Conservation (phyloP, 2,113 vertebrate species). For the Scalopus aquaticus region DNA sequence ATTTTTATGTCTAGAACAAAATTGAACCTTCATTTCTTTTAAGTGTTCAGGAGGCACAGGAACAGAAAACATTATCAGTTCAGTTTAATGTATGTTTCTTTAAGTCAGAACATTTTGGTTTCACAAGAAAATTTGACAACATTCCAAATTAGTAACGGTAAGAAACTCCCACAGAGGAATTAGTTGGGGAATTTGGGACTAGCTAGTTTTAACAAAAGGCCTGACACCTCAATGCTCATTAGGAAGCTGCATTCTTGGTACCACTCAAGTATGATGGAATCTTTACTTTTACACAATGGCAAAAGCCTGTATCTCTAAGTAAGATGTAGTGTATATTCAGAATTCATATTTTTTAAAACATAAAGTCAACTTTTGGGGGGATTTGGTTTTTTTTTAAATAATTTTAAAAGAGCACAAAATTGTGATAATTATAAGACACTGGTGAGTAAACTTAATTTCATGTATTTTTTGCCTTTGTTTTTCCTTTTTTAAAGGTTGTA, state of each 20-base stretch:
- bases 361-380: background rate
- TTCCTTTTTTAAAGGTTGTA: too few species aligned
- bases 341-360: conserved; percentile 52
- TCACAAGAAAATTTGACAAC: conserved; percentile 72
- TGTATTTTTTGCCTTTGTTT: too few species aligned
- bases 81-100: conserved; percentile 68
- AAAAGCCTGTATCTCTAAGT: background rate
- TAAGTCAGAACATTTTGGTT: conserved; percentile 69
- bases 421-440: too few species aligned
- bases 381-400: too few species aligned
- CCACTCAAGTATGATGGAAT: background rate
- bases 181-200: background rate
- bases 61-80: conserved; percentile 78
- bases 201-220: background rate
- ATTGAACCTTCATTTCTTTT: conserved; percentile 80
- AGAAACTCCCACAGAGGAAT: background rate
- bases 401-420: too few species aligned
- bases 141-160: conserved; percentile 23
- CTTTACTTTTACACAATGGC: background rate
- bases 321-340: background rate
- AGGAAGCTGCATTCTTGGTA: background rate
- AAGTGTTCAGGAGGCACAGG: conserved; percentile 74
- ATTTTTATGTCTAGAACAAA: conserved; percentile 37
- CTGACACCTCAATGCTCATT: background rate
- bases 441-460: too few species aligned